Base-by-base conservation (phyloP, 2,113 vertebrate species). In the Osmerus mordax region DNA sequence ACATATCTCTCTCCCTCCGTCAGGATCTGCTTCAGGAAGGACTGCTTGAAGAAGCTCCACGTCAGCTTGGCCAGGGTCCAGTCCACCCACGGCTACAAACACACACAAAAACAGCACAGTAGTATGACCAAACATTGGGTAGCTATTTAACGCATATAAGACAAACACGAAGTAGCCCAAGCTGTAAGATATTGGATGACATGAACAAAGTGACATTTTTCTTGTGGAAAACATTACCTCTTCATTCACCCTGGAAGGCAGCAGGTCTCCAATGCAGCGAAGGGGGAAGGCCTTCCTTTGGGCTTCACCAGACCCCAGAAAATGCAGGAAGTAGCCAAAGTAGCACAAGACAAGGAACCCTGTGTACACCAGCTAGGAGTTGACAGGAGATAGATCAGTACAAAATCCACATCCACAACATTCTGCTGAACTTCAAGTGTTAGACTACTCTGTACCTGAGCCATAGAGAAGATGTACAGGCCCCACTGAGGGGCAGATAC, bases 31-130 rank as follows among this genome's bases (percentile, higher is more conserved):
- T 99, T 99, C 73, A 99, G 86, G 87, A 98, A 98, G 61, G 96
- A 98, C 59, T 99, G 97, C 79, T 98, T 97, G 87, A 97, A 98
- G 92, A 99, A 99, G 87, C 96, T 98, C 96, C 96, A 97, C 1
- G 96, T 97, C 81, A 99, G 71, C 64, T 85, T 82, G 70, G 96
- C 94, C 77, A 97, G 90, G 65, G 87, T 93, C 95, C 93, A 93
- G 76, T 98, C 93, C 12, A 98, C 62, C 81, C 95, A 86, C 0
- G 91, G 88, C 97, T 99, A 80, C 2, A 88, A 82, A 72, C 14
- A 88, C 82, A 72, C 13, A 76, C 55, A 81, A 13, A 69, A 28
- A 76, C 32, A 36, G 32, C 1, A 25, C 13, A 72, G 14, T 54
- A 13, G 53, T 11, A 64, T 14, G 63, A 12, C 32, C 28, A 74